Evolutionary conservation across 2,797 vertebrate species (phyloP), one percentile per base, ranked within the genome.

Genomic region (Sebastes oblongus): DNA sequence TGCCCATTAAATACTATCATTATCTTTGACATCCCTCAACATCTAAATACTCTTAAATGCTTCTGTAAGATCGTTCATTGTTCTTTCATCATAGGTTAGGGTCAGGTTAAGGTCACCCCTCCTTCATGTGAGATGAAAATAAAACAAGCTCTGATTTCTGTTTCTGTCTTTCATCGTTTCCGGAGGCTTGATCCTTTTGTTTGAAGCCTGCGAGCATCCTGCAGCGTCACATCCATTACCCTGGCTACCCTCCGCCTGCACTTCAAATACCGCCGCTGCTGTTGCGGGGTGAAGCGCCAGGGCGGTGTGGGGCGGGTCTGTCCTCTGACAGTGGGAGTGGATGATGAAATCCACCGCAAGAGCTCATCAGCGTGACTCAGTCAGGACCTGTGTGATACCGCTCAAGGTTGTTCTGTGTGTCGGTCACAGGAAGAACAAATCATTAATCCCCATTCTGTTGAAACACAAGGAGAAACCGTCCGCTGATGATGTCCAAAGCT

Each of bases 321-420:
- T 80, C 70, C 61, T 64, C 76, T 34, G 61, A 34, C 70, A 66
- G 66, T 59, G 74, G 70, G 77, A 77, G 46, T 0, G 25, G 66
- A 36, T 87, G 88, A 89, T 89, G 88, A 88, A 89, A 89, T 78
- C 67, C 66, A 50, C 8, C 0, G 86, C 66, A 88, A 91, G 66
- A 32, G 73, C 84, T 82, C 72, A 78, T 75, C 77, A 46, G 46
- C 24, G 58, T 11, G 81, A 74, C 82, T 83, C 52, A 65, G 66
- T 52, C 66, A n/a, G 73, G 66, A 86, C 80, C 68, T 36, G 80
- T 46, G 65, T 66, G 70, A 80, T 61, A 7, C 60, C 13, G 29
- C 52, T 83, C 75, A 78, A 82, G 68, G 86, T 84, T 77, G 54
- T 25, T 82, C 27, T 14, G 18, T 25, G 30, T n/a, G 75, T 74